Conservation (phyloP, 2,113 vertebrate genomes). For the Nymphicus hollandicus region DNA sequence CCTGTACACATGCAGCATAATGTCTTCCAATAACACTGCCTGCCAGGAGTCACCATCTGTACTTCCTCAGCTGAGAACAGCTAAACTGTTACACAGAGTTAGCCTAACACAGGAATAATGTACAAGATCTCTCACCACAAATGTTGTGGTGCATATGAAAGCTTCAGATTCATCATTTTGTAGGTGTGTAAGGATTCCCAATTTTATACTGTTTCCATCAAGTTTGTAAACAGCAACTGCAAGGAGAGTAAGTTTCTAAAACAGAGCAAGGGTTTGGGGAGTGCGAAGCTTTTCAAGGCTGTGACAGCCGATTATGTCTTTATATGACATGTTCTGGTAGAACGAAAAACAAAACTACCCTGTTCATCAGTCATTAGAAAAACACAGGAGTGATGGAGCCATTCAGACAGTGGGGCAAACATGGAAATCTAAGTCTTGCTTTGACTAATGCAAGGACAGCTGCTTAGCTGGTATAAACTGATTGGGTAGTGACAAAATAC, state of each 20-base stretch:
- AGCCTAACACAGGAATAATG: slow-evolving; percentile 19
- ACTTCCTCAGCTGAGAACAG: neutral
- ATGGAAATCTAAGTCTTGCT: neutral
- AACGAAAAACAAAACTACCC: neutral
- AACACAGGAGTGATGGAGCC: neutral
- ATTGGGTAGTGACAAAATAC: neutral
- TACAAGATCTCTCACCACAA: neutral
- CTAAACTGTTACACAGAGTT: slow-evolving; percentile 14
- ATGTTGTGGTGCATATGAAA: neutral
- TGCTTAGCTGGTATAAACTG: neutral
- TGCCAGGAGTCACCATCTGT: slow-evolving; percentile 55
- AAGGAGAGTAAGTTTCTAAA: neutral
- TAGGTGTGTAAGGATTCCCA: neutral
- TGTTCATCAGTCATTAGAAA: neutral
- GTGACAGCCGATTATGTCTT: neutral
- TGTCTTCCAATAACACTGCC: slow-evolving; percentile 34
- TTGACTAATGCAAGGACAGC: neutral
- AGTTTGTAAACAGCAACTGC: neutral
- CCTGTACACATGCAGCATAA: slow-evolving; percentile 1
- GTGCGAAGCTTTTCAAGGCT: neutral
- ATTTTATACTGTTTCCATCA: neutral
- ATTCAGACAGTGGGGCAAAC: neutral
- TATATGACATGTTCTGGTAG: neutral
- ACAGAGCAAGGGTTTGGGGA: neutral
- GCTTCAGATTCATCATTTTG: neutral